phyloP scores from a whole-genome alignment of 2,113 vertebrate species.

The Fulmarus glacialis region DNA sequence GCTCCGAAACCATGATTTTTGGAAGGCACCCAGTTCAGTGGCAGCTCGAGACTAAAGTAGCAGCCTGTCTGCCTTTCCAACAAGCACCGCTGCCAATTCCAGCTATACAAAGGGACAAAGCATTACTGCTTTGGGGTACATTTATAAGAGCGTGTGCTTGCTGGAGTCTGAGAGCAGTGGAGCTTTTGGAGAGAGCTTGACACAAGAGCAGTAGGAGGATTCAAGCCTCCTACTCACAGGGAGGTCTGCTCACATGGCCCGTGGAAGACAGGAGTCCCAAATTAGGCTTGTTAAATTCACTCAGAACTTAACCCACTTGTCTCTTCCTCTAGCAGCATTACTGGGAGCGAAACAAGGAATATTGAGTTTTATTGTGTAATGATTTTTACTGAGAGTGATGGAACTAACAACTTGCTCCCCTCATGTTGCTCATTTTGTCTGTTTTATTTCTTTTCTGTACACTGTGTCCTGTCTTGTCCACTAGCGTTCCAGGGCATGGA shows the following conservation, averaged over 20 bases:
- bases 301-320: background rate
- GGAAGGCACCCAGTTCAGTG: background rate
- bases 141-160: accelerated
- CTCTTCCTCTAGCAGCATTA: background rate
- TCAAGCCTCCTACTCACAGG: background rate
- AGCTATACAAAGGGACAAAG: background rate
- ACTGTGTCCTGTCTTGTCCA: background rate
- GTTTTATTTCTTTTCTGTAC: background rate
- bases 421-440: accelerated
- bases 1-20: accelerated
- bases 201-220: background rate
- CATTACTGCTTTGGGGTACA: background rate
- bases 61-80: background rate
- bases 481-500: accelerated
- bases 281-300: background rate
- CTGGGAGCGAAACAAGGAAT: background rate
- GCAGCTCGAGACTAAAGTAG: background rate
- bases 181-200: background rate
- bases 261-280: background rate
- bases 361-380: background rate
- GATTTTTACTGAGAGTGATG: background rate
- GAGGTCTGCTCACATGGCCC: background rate
- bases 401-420: background rate
- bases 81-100: background rate
- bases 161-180: background rate